A percentile compares a stretch with the other conserved stretches of the same genome.
These are phyloP conservation scores for Drosophila malerkotliana DNA, from an alignment of 1,140 invertebrate genomes.

Conservation along the genomic window DNA sequence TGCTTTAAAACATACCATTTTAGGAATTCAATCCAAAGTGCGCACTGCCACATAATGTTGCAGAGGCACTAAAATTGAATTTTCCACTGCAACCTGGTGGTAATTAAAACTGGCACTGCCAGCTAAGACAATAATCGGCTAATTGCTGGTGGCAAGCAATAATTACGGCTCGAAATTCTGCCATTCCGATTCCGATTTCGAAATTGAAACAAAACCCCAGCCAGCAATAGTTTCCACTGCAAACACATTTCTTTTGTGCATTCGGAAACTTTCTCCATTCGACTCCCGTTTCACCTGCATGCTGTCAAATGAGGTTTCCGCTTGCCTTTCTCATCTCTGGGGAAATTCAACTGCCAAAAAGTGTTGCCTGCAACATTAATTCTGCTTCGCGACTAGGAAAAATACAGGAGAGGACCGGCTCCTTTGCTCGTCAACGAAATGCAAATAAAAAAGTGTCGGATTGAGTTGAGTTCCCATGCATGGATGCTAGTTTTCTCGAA, in stretches of 20 bases:
- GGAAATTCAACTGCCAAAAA: conserved; percentile 37
- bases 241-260: conserved; percentile 10
- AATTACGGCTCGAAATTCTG: conserved; percentile 11
- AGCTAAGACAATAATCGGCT: conserved; percentile 43
- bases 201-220: conserved; percentile 10
- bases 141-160: conserved; percentile 27
- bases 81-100: conserved; percentile 18
- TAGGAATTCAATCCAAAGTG: too few relatives aligned
- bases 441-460: conserved; percentile 34
- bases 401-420: conserved; percentile 2
- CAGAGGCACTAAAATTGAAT: background rate
- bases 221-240: conserved; percentile 3
- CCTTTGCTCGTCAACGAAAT: conserved; percentile 34
- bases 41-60: background rate
- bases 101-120: conserved; percentile 53
- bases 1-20: background rate
- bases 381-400: conserved; percentile 46
- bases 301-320: conserved; percentile 26
- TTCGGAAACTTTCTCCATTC: conserved; percentile 19
- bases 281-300: conserved; percentile 5
- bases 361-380: conserved; percentile 71
- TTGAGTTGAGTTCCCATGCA: conserved; percentile 25
- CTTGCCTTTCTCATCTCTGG: background rate
- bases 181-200: conserved; percentile 23
- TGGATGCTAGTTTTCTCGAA: conserved; percentile 19